These are phyloP conservation scores for Tipula confusa DNA, from an alignment of 2,888 invertebrate genomes.

Conservation along the genomic window DNA sequence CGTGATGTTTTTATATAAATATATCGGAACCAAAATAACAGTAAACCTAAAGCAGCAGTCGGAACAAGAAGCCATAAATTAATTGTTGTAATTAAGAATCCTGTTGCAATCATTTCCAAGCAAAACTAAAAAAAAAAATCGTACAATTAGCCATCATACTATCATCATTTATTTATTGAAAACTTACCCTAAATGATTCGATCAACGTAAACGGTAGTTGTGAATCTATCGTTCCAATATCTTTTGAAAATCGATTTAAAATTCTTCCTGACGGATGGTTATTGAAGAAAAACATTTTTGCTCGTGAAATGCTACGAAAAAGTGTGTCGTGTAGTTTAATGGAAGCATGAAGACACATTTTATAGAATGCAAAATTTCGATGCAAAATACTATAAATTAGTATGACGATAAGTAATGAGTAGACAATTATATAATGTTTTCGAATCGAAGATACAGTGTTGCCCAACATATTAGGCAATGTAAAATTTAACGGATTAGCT, in stretches of 20 bases:
- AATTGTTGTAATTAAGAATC: conserved; percentile 60
- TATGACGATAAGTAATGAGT: conserved; percentile 42
- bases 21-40: conserved; percentile 58
- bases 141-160: neutral
- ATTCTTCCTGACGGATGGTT: conserved; percentile 67
- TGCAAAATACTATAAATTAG: conserved; percentile 54
- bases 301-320: conserved; percentile 67
- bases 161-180: no score
- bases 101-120: conserved; percentile 51
- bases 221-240: conserved; percentile 63
- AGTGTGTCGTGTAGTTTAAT: conserved; percentile 70
- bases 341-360: conserved; percentile 70
- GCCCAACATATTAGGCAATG: conserved; percentile 14
- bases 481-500: neutral
- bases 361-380: conserved; percentile 61
- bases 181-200: conserved; percentile 53
- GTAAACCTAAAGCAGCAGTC: conserved; percentile 55
- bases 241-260: conserved; percentile 71
- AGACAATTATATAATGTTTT: conserved; percentile 43
- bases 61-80: conserved; percentile 60
- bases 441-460: conserved; percentile 36
- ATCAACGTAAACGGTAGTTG: conserved; percentile 57
- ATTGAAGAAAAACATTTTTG: conserved; percentile 74
- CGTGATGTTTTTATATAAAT: conserved; percentile 55
- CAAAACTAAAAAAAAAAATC: conserved; percentile 42